These are phyloP conservation scores for Actias luna DNA, from an alignment of 2,888 invertebrate genomes.

Conservation along the genomic window DNA sequence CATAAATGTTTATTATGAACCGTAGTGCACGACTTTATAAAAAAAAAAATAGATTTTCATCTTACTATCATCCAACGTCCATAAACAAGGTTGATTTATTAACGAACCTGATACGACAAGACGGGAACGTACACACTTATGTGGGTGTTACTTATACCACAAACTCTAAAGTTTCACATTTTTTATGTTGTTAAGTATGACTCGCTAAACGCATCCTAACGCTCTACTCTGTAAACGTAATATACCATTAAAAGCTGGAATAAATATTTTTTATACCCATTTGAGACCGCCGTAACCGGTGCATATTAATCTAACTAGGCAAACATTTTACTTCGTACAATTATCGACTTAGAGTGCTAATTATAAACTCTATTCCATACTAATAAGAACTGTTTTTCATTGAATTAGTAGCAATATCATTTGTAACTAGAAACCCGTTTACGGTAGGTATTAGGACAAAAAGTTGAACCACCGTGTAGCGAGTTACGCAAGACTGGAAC, in stretches of 20 bases:
- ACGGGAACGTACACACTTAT: background rate
- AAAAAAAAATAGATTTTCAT: background rate
- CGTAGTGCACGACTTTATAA: background rate
- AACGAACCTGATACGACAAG: background rate
- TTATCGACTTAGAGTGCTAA: background rate
- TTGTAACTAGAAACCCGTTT: conserved; percentile 44
- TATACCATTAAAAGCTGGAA: conserved; percentile 10
- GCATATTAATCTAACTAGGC: conserved; percentile 19
- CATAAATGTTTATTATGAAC: background rate
- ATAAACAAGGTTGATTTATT: conserved; percentile 6
- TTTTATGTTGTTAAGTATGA: background rate
- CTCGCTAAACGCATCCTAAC: conserved; percentile 7
- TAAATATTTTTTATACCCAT: conserved; percentile 8
- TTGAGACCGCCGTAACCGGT: conserved; percentile 14
- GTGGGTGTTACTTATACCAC: background rate
- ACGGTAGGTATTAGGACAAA: conserved; percentile 58
- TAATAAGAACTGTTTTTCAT: background rate
- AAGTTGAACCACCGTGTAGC: conserved; percentile 55
- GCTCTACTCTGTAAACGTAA: conserved; percentile 11
- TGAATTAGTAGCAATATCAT: conserved; percentile 20
- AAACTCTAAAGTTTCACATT: background rate
- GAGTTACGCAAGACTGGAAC: conserved; percentile 72
- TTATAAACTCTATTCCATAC: background rate
- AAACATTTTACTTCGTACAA: conserved; percentile 10
- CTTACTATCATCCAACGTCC: background rate